A percentile compares a stretch with the other conserved stretches of the same genome.
phyloP scores from a whole-genome alignment of 2,797 vertebrate species.

The Hippopotamyrus pictus region DNA sequence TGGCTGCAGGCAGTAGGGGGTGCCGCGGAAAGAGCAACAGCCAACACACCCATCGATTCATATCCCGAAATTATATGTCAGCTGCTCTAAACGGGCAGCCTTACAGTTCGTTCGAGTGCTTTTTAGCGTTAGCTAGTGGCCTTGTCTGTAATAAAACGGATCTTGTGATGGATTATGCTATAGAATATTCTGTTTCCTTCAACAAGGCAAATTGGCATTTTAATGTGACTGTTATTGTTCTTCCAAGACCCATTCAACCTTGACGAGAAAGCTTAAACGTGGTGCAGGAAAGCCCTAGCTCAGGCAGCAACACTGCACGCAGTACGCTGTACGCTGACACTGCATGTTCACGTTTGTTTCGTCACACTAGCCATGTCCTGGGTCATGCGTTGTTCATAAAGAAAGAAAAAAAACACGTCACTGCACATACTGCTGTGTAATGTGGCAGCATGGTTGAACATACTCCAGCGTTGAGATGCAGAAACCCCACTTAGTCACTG shows the following conservation, averaged over 20 bases:
- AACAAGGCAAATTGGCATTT: neutral
- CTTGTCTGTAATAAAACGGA: neutral
- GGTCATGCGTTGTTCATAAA: neutral
- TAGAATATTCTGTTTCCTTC: neutral
- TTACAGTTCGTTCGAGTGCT: neutral
- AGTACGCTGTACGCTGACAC: neutral
- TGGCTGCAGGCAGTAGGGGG: conserved; percentile 4
- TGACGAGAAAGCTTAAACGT: neutral
- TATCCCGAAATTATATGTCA: neutral
- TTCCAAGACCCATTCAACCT: neutral
- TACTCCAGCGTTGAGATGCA: neutral
- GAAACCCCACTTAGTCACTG: neutral
- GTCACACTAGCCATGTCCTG: neutral
- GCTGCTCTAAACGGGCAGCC: neutral
- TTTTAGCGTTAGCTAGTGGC: neutral
- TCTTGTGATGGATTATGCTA: neutral
- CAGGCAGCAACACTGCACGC: neutral
- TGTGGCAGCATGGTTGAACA: neutral
- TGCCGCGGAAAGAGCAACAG: neutral
- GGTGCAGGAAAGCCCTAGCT: neutral
- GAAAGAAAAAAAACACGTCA: neutral
- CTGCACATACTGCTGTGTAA: neutral
- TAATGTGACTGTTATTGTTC: neutral
- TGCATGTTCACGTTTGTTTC: neutral
- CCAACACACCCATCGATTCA: neutral